phyloP scores from a whole-genome alignment of 2,797 vertebrate species.

The Dromococcyx pavoninus region DNA sequence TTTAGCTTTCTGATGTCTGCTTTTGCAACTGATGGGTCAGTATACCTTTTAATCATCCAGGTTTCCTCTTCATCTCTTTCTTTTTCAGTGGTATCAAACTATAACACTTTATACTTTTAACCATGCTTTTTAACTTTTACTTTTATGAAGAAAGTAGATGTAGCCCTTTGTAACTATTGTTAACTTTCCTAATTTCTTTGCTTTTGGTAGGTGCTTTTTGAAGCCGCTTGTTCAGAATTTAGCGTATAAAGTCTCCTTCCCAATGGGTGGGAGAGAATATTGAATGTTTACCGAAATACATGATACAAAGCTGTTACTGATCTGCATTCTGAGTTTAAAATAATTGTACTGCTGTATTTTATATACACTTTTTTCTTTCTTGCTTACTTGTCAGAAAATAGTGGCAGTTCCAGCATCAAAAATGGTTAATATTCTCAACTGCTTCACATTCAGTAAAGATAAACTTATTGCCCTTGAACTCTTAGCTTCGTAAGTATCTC shows the following conservation, averaged over 20 bases:
- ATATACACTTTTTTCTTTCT: background rate
- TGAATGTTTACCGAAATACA: background rate
- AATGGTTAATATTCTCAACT: constrained; percentile 95
- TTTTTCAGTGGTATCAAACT: background rate
- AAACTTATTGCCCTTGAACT: constrained; percentile 92
- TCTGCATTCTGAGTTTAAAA: background rate
- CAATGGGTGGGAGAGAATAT: background rate
- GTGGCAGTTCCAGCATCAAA: constrained; percentile 94
- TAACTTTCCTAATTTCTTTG: background rate
- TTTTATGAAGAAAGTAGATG: too few relatives aligned
- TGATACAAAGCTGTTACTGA: background rate
- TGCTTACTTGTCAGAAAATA: constrained; percentile 89
- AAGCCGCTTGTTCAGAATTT: background rate
- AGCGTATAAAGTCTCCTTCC: background rate
- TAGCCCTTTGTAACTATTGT: background rate
- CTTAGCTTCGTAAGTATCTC: constrained; percentile 91
- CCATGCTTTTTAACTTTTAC: too few relatives aligned
- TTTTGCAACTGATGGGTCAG: background rate
- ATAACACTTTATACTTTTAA: background rate
- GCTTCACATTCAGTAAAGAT: constrained; percentile 98
- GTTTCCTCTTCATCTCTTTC: background rate
- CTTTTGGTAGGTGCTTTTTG: background rate
- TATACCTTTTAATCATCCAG: background rate
- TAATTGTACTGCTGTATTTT: background rate
- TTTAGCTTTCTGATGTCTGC: background rate